Conservation (phyloP, 1,140 invertebrate genomes). For the Dinothrombium tinctorium region DNA sequence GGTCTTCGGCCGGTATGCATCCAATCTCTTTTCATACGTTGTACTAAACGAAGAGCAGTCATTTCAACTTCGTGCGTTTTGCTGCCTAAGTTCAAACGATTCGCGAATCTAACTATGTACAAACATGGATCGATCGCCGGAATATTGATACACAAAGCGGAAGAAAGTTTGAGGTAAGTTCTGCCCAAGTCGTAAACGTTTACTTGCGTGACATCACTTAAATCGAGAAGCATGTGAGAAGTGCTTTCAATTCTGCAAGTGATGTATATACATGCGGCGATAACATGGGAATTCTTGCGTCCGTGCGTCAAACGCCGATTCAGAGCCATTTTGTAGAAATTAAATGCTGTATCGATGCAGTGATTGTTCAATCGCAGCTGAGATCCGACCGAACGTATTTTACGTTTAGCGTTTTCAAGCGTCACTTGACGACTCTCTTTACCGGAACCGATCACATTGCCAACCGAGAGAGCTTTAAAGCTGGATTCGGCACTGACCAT, state of each 20-base stretch:
- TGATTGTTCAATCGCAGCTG: constrained; percentile 49
- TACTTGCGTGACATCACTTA: constrained; percentile 77
- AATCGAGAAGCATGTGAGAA: constrained; percentile 85
- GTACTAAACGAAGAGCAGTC: constrained; percentile 73
- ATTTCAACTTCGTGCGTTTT: constrained; percentile 83
- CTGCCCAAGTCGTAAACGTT: constrained; percentile 85
- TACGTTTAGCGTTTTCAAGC: constrained; percentile 14
- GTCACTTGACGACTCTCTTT: constrained; percentile 7
- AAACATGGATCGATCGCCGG: constrained; percentile 77
- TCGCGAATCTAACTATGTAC: constrained; percentile 82
- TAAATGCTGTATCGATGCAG: constrained; percentile 72
- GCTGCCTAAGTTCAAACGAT: constrained; percentile 66
- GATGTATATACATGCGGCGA: constrained; percentile 92
- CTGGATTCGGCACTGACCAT: constrained; percentile 71
- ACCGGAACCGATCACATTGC: constrained; percentile 3
- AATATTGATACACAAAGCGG: constrained; percentile 71
- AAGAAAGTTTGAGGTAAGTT: constrained; percentile 66
- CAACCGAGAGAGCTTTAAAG: constrained; percentile 33
- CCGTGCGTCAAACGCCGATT: constrained; percentile 64
- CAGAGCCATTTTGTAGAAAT: constrained; percentile 93
- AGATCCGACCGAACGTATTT: constrained; percentile 21
- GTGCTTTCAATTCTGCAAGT: constrained; percentile 83
- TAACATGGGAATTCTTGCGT: constrained; percentile 63
- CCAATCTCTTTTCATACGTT: constrained; percentile 93
- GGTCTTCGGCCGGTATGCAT: constrained; percentile 84